Evolutionary conservation across 2,888 invertebrate genomes (phyloP).

Genomic region (Tillus elongatus): DNA sequence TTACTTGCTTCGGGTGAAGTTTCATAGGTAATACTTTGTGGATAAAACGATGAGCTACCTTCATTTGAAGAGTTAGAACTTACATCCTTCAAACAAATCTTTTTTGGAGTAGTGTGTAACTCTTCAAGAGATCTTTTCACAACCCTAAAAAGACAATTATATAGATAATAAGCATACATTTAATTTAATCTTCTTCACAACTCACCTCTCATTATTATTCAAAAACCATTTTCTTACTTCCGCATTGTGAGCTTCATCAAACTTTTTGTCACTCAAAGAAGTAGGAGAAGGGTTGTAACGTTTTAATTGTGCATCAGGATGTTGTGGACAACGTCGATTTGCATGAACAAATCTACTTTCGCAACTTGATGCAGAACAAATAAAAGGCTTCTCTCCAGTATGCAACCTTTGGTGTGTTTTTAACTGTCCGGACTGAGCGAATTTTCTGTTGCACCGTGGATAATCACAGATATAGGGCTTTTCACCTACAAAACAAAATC

Average conservation of each 20-base stretch:
- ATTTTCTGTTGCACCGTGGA: conserved; percentile 60
- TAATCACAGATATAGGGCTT: conserved; percentile 65
- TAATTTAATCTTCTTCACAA: no score
- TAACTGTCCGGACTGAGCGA: conserved; percentile 68
- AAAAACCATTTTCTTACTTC: conserved; percentile 43
- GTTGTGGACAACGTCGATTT: conserved; percentile 64
- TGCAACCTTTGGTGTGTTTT: conserved; percentile 70
- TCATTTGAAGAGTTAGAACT: conserved; percentile 10
- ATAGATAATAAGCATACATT: no score
- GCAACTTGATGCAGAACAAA: conserved; percentile 56
- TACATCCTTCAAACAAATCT: conserved; percentile 7
- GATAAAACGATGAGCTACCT: conserved; percentile 10
- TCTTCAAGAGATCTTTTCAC: conserved; percentile 6
- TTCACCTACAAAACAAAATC: conserved; percentile 49
- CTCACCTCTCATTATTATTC: conserved; percentile 42
- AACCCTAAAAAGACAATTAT: not conserved
- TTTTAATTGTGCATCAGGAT: conserved; percentile 52
- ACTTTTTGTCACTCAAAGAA: conserved; percentile 36
- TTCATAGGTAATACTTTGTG: conserved; percentile 11
- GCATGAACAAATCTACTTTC: conserved; percentile 65
- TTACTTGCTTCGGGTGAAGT: conserved; percentile 7
- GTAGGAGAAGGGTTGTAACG: conserved; percentile 29
- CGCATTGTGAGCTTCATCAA: conserved; percentile 40
- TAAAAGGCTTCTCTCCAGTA: conserved; percentile 68
- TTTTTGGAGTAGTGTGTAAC: conserved; percentile 12